These are phyloP conservation scores for Acrocephalus arundinaceus DNA, from an alignment of 2,113 vertebrate species.

Conservation along the genomic window DNA sequence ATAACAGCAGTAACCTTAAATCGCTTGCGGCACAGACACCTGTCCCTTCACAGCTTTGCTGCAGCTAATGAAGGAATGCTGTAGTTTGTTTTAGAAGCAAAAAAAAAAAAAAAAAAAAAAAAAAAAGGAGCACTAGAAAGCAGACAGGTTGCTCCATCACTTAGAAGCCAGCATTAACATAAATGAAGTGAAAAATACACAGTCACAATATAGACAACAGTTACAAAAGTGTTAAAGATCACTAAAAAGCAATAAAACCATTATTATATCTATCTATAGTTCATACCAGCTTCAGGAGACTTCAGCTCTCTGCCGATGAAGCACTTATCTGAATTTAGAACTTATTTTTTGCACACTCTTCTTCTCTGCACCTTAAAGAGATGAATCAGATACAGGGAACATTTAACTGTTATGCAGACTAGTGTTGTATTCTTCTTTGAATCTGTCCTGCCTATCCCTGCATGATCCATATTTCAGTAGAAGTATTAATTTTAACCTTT, in stretches of 20 bases:
- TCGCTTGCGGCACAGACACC: background rate
- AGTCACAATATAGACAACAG: background rate
- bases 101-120: background rate
- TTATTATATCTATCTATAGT: background rate
- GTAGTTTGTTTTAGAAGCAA: background rate
- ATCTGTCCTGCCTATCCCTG: background rate
- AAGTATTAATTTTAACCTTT: background rate
- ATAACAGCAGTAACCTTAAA: background rate
- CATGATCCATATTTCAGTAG: background rate
- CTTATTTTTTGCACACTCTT: background rate
- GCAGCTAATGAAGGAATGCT: background rate
- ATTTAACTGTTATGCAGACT: background rate
- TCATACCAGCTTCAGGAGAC: background rate
- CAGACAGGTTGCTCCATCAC: background rate
- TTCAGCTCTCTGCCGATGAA: background rate
- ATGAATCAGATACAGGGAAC: fast-evolving
- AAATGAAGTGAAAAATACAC: background rate
- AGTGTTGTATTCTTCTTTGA: background rate
- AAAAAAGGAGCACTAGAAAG: background rate
- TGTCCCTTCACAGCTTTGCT: background rate
- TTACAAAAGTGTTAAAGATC: background rate
- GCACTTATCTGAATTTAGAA: background rate
- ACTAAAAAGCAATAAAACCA: background rate
- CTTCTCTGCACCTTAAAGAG: background rate
- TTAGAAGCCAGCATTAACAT: background rate